These are phyloP conservation scores for Norana najaformis DNA, from an alignment of 2,888 invertebrate species.

Conservation along the genomic window DNA sequence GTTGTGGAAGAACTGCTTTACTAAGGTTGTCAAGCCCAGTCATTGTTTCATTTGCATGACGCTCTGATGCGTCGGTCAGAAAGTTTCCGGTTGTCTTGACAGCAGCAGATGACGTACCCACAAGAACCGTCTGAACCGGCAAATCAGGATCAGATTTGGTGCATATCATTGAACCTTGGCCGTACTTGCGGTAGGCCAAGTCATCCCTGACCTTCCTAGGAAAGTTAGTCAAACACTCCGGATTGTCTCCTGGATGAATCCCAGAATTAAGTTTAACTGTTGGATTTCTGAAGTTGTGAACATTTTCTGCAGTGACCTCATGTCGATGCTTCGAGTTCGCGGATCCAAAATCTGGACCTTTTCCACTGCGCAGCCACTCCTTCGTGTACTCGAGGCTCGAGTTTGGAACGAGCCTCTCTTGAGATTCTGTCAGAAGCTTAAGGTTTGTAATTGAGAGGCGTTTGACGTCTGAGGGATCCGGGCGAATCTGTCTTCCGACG, in stretches of 20 bases:
- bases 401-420: slow-evolving; percentile 32
- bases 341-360: not conserved
- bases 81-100: not conserved
- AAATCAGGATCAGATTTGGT: slow-evolving; percentile 27
- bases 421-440: slow-evolving; percentile 40
- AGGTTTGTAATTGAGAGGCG: slow-evolving; percentile 43
- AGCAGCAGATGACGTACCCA: not conserved
- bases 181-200: slow-evolving; percentile 40
- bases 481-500: not conserved
- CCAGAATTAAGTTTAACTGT: not conserved
- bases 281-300: not conserved
- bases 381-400: slow-evolving; percentile 44
- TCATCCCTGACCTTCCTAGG: slow-evolving; percentile 44
- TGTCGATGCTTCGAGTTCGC: not conserved
- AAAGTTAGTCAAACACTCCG: not conserved
- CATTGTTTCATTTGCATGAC: not conserved
- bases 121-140: not conserved
- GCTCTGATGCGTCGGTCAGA: not conserved
- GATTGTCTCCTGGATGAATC: not conserved
- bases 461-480: slow-evolving; percentile 33
- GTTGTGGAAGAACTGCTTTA: not conserved
- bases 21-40: not conserved
- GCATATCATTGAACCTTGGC: not conserved
- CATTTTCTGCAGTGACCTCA: not conserved
- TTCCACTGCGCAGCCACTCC: slow-evolving; percentile 37